phyloP scores from a whole-genome alignment of 2,888 invertebrate genomes.

The Diarsia brunnea region DNA sequence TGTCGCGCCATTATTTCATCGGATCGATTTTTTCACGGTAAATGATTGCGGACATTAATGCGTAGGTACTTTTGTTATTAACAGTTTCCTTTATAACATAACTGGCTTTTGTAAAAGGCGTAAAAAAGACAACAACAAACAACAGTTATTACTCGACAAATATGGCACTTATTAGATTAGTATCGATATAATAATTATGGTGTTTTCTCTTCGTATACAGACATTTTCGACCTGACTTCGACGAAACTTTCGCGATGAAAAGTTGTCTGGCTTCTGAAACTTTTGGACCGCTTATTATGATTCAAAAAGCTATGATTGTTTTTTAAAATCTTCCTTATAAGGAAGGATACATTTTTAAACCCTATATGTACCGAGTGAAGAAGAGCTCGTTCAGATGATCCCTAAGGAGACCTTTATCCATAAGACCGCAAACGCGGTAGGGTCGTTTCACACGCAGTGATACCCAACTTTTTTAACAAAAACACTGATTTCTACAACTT shows the following conservation, averaged over 20 bases:
- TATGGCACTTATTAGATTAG: background rate
- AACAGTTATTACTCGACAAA: background rate
- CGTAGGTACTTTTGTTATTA: background rate
- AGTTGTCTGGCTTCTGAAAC: background rate
- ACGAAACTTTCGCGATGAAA: background rate
- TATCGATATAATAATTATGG: background rate
- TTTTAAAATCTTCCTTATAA: background rate
- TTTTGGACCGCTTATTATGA: background rate
- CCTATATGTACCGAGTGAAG: too few relatives aligned
- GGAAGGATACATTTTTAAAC: background rate
- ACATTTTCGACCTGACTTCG: too few relatives aligned
- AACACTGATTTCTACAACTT: background rate
- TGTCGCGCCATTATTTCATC: constrained; percentile 65
- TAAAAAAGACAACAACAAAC: background rate
- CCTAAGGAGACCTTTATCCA: background rate
- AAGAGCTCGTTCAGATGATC: too few relatives aligned
- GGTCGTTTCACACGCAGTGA: background rate
- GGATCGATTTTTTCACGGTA: constrained; percentile 48
- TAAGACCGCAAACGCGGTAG: background rate
- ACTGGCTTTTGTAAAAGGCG: background rate
- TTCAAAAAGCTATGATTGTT: background rate
- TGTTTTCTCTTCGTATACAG: background rate
- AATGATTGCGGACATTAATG: constrained; percentile 40
- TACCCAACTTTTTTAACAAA: background rate
- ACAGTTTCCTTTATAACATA: background rate